A percentile compares a stretch with the other conserved stretches of the same genome.
These are phyloP conservation scores for Arizona elegans DNA, from an alignment of 2,113 vertebrate genomes.

Conservation along the genomic window DNA sequence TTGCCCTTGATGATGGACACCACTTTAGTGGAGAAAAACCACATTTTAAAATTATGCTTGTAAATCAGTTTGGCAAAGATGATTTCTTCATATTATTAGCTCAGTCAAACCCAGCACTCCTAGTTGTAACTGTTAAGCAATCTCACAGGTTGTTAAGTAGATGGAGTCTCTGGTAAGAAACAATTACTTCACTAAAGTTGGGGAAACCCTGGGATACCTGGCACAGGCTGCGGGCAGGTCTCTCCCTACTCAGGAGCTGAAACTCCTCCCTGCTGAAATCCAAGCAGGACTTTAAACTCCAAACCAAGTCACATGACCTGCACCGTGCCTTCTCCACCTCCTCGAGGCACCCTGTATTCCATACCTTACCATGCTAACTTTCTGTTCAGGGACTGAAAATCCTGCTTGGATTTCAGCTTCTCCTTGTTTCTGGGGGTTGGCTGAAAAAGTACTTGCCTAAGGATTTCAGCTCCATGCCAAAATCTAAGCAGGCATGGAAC, in stretches of 20 bases:
- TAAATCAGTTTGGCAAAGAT: neutral
- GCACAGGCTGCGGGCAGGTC: neutral
- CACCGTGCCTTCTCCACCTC: neutral
- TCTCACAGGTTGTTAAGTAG: neutral
- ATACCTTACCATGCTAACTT: neutral
- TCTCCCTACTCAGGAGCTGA: neutral
- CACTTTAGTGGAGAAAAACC: conserved; percentile 62
- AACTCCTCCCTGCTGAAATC: neutral
- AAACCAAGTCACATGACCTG: neutral
- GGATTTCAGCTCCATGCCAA: neutral
- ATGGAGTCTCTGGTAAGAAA: neutral
- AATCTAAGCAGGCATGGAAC: neutral
- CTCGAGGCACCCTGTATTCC: neutral
- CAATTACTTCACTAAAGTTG: neutral
- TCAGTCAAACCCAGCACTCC: neutral
- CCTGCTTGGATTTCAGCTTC: neutral
- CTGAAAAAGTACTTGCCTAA: neutral
- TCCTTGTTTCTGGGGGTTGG: neutral
- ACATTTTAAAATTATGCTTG: neutral
- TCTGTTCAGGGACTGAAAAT: neutral
- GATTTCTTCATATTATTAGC: neutral
- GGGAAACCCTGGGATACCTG: neutral
- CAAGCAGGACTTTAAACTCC: neutral
- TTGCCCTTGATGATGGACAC: conserved; percentile 94
- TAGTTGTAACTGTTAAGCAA: neutral